Evolutionary conservation across 2,888 invertebrate genomes (phyloP).

Genomic region (Hipparchia semele): DNA sequence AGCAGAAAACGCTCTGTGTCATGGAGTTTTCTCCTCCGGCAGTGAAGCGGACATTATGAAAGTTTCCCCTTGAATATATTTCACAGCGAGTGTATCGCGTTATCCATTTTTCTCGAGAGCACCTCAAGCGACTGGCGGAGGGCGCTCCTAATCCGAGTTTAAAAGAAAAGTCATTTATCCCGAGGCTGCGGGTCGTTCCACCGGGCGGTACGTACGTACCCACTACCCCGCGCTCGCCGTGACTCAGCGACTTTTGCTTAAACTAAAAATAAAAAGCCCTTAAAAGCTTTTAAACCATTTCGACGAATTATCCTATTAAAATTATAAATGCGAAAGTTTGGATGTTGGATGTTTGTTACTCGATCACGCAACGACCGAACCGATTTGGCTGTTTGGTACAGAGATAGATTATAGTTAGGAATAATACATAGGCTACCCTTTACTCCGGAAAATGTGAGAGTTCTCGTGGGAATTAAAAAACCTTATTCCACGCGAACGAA

Average conservation of each 20-base stretch:
- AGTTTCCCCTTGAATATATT: slow-evolving; percentile 40
- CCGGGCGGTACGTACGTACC: too few relatives aligned
- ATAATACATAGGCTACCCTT: too few relatives aligned
- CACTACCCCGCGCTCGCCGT: background rate
- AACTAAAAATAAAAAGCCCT: slow-evolving; percentile 18
- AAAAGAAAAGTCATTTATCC: slow-evolving; percentile 67
- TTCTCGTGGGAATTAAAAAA: too few relatives aligned
- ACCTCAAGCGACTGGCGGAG: slow-evolving; percentile 30
- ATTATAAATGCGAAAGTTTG: too few relatives aligned
- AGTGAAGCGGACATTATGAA: slow-evolving; percentile 27
- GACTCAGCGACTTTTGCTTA: slow-evolving; percentile 19
- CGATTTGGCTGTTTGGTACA: too few relatives aligned
- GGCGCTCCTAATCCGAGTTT: slow-evolving; percentile 56
- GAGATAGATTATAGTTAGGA: too few relatives aligned
- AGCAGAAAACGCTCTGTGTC: slow-evolving; percentile 6
- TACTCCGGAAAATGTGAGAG: too few relatives aligned
- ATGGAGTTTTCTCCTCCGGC: background rate
- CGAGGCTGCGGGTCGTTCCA: slow-evolving; percentile 16
- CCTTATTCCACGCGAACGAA: too few relatives aligned
- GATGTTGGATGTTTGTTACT: too few relatives aligned
- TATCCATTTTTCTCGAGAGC: slow-evolving; percentile 43
- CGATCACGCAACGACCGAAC: too few relatives aligned
- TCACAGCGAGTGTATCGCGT: slow-evolving; percentile 36
- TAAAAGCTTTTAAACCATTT: slow-evolving; percentile 12
- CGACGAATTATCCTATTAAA: background rate